Conservation (phyloP, 2,797 vertebrate genomes). For the Mormyrus hasselquistii region DNA sequence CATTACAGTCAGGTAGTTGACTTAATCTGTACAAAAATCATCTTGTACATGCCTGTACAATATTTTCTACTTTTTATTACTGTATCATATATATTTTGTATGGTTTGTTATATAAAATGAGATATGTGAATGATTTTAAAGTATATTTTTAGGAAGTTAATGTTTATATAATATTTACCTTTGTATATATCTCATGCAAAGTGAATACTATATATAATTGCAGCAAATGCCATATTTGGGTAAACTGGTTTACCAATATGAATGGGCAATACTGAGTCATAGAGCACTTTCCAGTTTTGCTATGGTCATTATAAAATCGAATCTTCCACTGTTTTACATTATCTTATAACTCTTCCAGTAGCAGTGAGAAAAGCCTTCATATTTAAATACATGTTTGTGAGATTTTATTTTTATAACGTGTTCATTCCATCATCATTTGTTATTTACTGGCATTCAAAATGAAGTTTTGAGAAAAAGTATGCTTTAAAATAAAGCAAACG, state of each 20-base stretch:
- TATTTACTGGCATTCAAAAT: constrained; percentile 13
- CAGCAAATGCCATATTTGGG: constrained; percentile 41
- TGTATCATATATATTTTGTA: constrained; percentile 26
- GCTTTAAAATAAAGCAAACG: neutral
- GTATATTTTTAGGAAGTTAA: constrained; percentile 53
- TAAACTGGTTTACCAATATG: constrained; percentile 28
- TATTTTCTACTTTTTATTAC: constrained; percentile 45
- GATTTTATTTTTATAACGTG: constrained; percentile 28
- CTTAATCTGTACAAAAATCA: constrained; percentile 27
- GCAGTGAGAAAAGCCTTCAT: constrained; percentile 15
- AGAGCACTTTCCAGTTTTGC: constrained; percentile 20
- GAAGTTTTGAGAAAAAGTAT: neutral
- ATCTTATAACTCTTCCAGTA: constrained; percentile 9
- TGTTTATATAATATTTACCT: constrained; percentile 48
- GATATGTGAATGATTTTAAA: constrained; percentile 46
- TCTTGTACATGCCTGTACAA: constrained; percentile 35
- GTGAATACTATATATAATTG: neutral
- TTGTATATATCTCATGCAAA: constrained; percentile 46
- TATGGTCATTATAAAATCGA: constrained; percentile 21
- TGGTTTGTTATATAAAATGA: constrained; percentile 33
- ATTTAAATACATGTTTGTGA: constrained; percentile 9
- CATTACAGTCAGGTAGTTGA: neutral
- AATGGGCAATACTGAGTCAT: constrained; percentile 27
- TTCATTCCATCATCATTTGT: constrained; percentile 30
- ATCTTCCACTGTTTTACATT: constrained; percentile 9